Percentiles rank a stretch among this genome's conserved stretches.
Conservation (phyloP, 2,888 invertebrate species). For the Macrophya annulata region DNA sequence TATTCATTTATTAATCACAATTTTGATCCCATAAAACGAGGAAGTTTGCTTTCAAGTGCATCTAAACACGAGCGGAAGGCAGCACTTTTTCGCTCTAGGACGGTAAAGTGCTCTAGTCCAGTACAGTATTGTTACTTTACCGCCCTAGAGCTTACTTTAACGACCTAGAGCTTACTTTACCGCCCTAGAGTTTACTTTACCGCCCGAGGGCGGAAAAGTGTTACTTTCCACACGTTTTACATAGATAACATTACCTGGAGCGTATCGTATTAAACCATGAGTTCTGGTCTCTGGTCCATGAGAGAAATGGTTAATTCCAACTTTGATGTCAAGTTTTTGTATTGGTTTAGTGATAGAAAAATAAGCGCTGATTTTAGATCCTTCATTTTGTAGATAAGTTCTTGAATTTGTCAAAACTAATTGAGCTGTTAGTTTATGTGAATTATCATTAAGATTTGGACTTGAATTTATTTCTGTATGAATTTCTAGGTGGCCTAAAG, state of each 20-base stretch:
- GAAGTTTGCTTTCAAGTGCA: no score
- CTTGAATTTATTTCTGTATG: slow-evolving; percentile 87
- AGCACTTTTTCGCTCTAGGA: no score
- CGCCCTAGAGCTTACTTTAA: no score
- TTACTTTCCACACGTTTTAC: no score
- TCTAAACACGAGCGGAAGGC: no score
- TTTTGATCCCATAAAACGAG: no score
- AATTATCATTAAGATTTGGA: slow-evolving; percentile 81
- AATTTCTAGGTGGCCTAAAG: slow-evolving; percentile 87
- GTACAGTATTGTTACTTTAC: no score
- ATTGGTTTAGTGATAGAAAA: slow-evolving; percentile 85
- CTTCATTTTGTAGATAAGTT: slow-evolving; percentile 82
- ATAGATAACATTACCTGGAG: slow-evolving; percentile 80
- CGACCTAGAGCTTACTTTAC: no score
- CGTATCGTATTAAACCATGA: slow-evolving; percentile 81
- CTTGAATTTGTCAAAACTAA: slow-evolving; percentile 84
- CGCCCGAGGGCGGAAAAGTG: no score
- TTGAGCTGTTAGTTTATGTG: slow-evolving; percentile 84
- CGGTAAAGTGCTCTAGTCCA: no score
- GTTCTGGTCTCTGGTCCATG: slow-evolving; percentile 82
- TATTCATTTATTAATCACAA: neutral
- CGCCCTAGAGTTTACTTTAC: no score
- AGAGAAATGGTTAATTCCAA: slow-evolving; percentile 81
- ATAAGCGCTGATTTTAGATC: slow-evolving; percentile 83
- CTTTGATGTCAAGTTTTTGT: slow-evolving; percentile 85